Conservation (phyloP, 2,888 invertebrate genomes). For the Mythimna lalbum region DNA sequence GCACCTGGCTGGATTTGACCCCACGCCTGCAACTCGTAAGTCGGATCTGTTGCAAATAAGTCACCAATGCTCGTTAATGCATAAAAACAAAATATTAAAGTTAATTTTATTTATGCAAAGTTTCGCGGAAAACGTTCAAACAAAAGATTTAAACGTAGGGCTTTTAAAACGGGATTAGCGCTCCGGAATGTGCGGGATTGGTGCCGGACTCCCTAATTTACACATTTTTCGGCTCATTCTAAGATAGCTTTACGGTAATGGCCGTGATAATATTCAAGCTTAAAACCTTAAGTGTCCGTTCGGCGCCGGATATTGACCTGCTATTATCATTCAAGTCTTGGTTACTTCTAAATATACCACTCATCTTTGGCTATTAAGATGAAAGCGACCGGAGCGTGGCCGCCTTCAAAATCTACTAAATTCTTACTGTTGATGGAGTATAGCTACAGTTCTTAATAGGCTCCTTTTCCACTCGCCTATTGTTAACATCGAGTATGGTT, state of each 20-base stretch:
- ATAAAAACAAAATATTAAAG: slow-evolving; percentile 31
- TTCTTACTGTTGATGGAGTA: too few species aligned
- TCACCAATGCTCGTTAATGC: too few species aligned
- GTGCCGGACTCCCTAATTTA: slow-evolving; percentile 48
- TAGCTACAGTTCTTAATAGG: too few species aligned
- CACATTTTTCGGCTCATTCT: slow-evolving; percentile 52
- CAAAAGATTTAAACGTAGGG: slow-evolving; percentile 42
- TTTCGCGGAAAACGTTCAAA: slow-evolving; percentile 59
- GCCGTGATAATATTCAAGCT: slow-evolving; percentile 28
- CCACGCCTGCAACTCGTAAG: too few species aligned
- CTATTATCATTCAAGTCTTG: slow-evolving; percentile 21
- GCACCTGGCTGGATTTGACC: too few species aligned
- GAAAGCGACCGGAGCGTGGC: too few species aligned
- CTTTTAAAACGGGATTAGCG: slow-evolving; percentile 55
- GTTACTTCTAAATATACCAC: background rate
- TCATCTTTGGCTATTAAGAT: background rate
- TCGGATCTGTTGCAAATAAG: too few species aligned
- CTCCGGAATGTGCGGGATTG: slow-evolving; percentile 23
- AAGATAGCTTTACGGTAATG: slow-evolving; percentile 51
- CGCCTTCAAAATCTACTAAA: too few species aligned
- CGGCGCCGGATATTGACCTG: slow-evolving; percentile 27
- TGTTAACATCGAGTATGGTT: too few species aligned
- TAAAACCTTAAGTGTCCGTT: slow-evolving; percentile 16
- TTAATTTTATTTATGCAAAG: slow-evolving; percentile 64
- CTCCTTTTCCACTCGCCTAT: too few species aligned